phyloP scores from a whole-genome alignment of 2,888 invertebrate genomes.

The Argynnis bischoffii region DNA sequence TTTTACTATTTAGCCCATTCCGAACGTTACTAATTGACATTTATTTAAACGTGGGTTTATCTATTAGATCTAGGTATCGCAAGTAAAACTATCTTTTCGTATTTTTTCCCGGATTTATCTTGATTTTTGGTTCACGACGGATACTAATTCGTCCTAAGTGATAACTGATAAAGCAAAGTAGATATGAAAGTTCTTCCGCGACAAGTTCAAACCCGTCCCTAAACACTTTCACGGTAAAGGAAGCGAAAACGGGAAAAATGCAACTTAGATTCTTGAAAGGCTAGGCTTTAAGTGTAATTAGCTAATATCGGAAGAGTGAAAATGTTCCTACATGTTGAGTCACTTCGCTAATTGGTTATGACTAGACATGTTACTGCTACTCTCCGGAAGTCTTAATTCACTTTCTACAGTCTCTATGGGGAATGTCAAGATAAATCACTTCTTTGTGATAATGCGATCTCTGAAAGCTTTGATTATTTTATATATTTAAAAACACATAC shows the following conservation, averaged over 20 bases:
- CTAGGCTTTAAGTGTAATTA: constrained; percentile 13
- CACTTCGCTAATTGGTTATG: constrained; percentile 16
- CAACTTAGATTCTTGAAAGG: constrained; percentile 9
- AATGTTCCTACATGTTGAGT: constrained; percentile 12
- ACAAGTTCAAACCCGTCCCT: constrained; percentile 27
- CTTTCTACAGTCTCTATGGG: constrained; percentile 6
- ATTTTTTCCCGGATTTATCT: too few species aligned
- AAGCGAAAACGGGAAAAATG: constrained; percentile 38
- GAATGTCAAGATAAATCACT: not conserved
- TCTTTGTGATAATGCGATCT: not conserved
- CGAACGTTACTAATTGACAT: too few species aligned
- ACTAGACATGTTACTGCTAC: not conserved
- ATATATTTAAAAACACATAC: too few species aligned
- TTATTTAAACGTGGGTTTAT: too few species aligned
- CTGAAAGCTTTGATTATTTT: not conserved
- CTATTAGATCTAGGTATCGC: too few species aligned
- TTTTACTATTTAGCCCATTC: too few species aligned
- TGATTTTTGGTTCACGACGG: not conserved
- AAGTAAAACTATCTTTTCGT: too few species aligned
- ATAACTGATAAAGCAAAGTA: not conserved
- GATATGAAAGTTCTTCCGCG: constrained; percentile 35
- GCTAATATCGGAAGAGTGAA: constrained; percentile 18
- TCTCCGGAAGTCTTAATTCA: constrained; percentile 15
- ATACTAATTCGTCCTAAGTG: not conserved
- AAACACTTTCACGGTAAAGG: constrained; percentile 38